Evolutionary conservation across 1,140 invertebrate species (phyloP).

Genomic region (Choristoneura fumiferana): DNA sequence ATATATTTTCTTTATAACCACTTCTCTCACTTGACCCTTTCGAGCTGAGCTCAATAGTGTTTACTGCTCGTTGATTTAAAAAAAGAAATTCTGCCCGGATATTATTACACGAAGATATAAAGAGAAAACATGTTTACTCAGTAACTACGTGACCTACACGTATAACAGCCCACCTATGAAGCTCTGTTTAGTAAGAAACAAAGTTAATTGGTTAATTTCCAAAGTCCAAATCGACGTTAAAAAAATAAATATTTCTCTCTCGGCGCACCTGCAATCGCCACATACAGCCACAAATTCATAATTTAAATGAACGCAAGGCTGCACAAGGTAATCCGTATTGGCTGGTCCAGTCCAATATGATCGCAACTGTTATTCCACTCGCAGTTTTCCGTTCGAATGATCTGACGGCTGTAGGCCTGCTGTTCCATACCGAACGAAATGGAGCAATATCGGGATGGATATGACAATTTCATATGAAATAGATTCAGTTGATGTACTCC

Average conservation of each 20-base stretch:
- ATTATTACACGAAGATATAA: background rate
- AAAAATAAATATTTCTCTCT: no score
- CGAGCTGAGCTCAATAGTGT: conserved; percentile 2
- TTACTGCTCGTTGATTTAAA: conserved; percentile 18
- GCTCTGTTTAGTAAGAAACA: no score
- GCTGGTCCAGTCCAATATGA: conserved; percentile 7
- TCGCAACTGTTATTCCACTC: conserved; percentile 14
- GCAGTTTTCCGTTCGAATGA: conserved; percentile 22
- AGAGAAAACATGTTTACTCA: no score
- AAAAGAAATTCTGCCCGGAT: background rate
- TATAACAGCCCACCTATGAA: no score
- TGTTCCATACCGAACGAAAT: conserved; percentile 3
- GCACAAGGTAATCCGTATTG: conserved; percentile 12
- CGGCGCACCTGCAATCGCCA: background rate
- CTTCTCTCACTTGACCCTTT: conserved; percentile 14
- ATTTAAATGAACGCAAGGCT: conserved; percentile 5
- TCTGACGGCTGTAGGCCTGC: conserved; percentile 16
- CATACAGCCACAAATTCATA: conserved; percentile 3
- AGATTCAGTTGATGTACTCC: conserved; percentile 2
- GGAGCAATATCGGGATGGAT: conserved; percentile 13
- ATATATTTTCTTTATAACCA: conserved; percentile 17
- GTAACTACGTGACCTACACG: no score
- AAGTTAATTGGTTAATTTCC: no score
- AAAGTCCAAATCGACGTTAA: no score
- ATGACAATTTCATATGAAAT: conserved; percentile 16